phyloP scores from a whole-genome alignment of 2,797 vertebrate species.

The Takifugu ocellatus region DNA sequence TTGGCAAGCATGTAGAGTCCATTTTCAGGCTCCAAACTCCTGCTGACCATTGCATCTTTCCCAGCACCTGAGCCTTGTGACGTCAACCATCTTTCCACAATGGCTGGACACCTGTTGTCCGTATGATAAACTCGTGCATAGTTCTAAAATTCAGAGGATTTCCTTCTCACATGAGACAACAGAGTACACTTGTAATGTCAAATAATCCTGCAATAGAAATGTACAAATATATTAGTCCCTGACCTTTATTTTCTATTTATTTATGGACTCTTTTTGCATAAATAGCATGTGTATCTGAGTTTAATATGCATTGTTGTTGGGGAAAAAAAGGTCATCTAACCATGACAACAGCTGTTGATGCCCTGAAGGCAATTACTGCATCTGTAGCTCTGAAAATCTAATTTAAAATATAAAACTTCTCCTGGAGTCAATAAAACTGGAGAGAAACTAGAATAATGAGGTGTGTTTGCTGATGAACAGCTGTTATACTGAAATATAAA shows the following conservation, averaged over 20 bases:
- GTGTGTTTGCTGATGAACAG: background rate
- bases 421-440: too few relatives aligned
- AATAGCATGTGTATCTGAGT: background rate
- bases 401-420: background rate
- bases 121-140: too few relatives aligned
- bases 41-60: too few relatives aligned
- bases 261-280: constrained; percentile 6
- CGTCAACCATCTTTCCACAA: too few relatives aligned
- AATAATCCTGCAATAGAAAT: background rate
- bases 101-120: too few relatives aligned
- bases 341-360: constrained; percentile 3
- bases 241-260: constrained; percentile 8
- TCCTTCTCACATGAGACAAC: background rate
- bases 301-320: constrained; percentile 4
- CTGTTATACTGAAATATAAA: constrained; percentile 11
- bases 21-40: too few relatives aligned
- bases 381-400: background rate
- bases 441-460: too few relatives aligned
- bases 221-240: background rate
- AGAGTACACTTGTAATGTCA: constrained; percentile 6
- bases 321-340: background rate
- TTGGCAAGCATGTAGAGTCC: too few relatives aligned
- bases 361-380: background rate
- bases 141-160: too few relatives aligned
- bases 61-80: too few relatives aligned